Evolutionary conservation across 37 sponge, comb jelly and placozoan species (phyloP).

Genomic region (Hormiphora californensis): DNA sequence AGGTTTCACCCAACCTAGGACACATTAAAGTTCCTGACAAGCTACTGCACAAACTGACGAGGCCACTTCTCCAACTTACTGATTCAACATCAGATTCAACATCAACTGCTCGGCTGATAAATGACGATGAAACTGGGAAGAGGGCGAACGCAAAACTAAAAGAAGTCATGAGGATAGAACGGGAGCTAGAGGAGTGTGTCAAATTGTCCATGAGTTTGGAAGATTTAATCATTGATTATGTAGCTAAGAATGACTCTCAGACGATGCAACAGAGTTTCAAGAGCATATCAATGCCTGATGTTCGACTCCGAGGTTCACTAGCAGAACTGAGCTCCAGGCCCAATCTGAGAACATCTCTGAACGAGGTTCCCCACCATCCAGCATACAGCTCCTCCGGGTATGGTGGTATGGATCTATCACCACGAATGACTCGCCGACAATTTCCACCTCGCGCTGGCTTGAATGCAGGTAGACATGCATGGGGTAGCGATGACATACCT

Average conservation of each 20-base stretch:
- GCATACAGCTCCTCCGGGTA: no score
- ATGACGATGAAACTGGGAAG: background rate
- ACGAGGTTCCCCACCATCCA: no score
- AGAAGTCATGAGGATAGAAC: background rate
- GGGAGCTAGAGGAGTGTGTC: slow-evolving; percentile 6
- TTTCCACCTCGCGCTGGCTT: no score
- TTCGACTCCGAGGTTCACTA: background rate
- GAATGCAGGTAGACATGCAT: no score
- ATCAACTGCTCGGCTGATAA: background rate
- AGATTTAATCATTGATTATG: background rate
- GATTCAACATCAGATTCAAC: background rate
- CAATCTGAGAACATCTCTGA: no score
- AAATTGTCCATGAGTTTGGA: slow-evolving; percentile 1
- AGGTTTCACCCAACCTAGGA: background rate
- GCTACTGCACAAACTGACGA: background rate
- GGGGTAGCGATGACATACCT: background rate
- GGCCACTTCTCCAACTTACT: background rate
- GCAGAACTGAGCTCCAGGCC: background rate
- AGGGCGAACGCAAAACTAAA: background rate
- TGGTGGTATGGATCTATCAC: no score
- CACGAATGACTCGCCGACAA: no score
- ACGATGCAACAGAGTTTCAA: background rate
- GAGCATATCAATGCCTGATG: background rate
- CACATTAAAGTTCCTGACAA: background rate
- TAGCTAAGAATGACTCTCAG: background rate